Evolutionary conservation across 2,113 vertebrate species (phyloP), one percentile per base, ranked within the genome.

Genomic region (Egretta garzetta): DNA sequence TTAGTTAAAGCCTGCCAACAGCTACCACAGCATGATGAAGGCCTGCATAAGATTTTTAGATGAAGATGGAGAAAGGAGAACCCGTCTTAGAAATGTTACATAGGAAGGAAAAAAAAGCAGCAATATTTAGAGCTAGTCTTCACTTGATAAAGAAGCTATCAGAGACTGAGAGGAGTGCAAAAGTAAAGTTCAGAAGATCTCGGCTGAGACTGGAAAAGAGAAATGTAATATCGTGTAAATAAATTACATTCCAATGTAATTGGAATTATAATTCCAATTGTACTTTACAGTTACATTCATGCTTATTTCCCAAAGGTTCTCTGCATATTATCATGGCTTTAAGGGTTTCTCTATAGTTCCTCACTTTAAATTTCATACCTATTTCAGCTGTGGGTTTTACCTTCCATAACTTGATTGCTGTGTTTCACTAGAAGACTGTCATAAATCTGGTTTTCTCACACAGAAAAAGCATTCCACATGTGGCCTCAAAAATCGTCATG

Each of bases 221-320:
- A 73, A 79, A 80, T 71, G 27, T 22, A 72, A 81, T 81, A 89
- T 43, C 81, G 8, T 87, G 35, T 83, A 63, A 90, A 93, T 82
- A 88, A 90, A 96, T 88, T 93, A 59, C 67, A 52, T 93, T 88
- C 35, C 79, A 71, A 18, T 63, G 22, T 77, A 92, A 96, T 79
- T 94, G 1, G 39, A 90, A 21, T 64, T 72, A 56, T 76, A 87
- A 90, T 91, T 97, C 70, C 56, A 75, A 17, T 53, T 55, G 60
- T 87, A 81, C 39, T 87, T 84, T 75, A 72, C 64, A 79, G 52
- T 94, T 93, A 80, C 47, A 45, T 60, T 88, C 32, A 67, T 9
- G 5, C 18, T 93, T 94, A 80, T 96, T 96, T 95, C 67, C 95
- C 85, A 74, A 32, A 93, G 55, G 82, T 58, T 90, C 18, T 90